A percentile compares a stretch with the other conserved stretches of the same genome.
phyloP scores from a whole-genome alignment of 2,888 invertebrate species.

The Dromius quadrimaculatus region DNA sequence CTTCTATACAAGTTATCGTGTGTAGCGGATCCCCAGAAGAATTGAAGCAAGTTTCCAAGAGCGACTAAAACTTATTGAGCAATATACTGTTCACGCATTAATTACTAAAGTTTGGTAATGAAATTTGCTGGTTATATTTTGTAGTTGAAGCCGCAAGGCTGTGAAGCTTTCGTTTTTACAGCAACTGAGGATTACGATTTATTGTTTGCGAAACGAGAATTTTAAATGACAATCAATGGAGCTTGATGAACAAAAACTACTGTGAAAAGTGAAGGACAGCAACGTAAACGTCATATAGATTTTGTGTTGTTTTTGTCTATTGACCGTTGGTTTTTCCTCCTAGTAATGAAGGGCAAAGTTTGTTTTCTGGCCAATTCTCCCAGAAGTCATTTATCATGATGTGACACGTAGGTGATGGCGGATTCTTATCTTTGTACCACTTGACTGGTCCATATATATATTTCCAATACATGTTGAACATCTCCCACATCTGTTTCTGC shows the following conservation, averaged over 20 bases:
- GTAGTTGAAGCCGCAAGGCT: not conserved
- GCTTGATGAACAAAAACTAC: constrained; percentile 40
- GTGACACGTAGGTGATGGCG: constrained; percentile 25
- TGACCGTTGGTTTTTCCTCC: constrained; percentile 43
- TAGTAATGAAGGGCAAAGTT: constrained; percentile 47
- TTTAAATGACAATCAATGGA: constrained; percentile 46
- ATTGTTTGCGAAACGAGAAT: constrained; percentile 38
- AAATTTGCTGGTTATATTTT: constrained; percentile 48
- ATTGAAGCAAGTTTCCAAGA: constrained; percentile 38
- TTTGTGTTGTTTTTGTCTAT: constrained; percentile 44
- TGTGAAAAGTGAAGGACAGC: not conserved
- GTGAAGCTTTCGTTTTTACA: constrained; percentile 28
- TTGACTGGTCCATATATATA: constrained; percentile 47
- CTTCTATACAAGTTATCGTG: constrained; percentile 30
- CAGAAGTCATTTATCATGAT: constrained; percentile 43
- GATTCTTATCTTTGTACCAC: constrained; percentile 20
- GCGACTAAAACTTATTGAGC: constrained; percentile 48
- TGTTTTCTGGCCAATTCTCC: constrained; percentile 44
- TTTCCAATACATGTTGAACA: constrained; percentile 39
- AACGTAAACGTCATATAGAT: constrained; percentile 30
- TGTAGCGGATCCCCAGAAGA: constrained; percentile 44
- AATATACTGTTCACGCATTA: constrained; percentile 47
- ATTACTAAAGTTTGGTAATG: constrained; percentile 51
- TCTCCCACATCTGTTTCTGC: constrained; percentile 6
- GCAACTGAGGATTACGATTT: constrained; percentile 21